phyloP scores from a whole-genome alignment of 2,113 vertebrate species.

The Falco punctatus region DNA sequence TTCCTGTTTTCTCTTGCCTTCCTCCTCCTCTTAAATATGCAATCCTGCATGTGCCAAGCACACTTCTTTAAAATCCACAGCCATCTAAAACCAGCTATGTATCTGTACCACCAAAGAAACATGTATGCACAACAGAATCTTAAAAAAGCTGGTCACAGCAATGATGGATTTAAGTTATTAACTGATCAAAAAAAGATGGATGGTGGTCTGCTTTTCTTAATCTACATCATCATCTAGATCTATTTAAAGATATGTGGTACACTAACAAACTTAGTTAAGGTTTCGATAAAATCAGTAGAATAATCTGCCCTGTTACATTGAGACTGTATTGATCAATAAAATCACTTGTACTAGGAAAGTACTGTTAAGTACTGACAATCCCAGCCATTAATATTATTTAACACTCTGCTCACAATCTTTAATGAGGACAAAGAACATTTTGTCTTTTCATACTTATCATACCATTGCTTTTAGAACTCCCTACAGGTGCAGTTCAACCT shows the following conservation, averaged over 20 bases:
- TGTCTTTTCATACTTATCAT: constrained; percentile 67
- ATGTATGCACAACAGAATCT: constrained; percentile 75
- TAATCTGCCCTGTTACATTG: constrained; percentile 86
- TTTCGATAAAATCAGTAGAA: constrained; percentile 96
- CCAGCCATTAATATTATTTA: constrained; percentile 99
- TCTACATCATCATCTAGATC: constrained; percentile 99
- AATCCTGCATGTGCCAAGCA: constrained; percentile 3
- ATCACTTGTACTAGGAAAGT: constrained; percentile 91
- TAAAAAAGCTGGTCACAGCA: constrained; percentile 78
- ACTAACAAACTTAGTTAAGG: constrained; percentile 99
- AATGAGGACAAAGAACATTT: constrained; percentile 92
- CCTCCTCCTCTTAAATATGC: neutral
- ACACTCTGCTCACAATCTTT: constrained; percentile 87
- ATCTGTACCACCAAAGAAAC: constrained; percentile 66
- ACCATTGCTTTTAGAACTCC: constrained; percentile 35
- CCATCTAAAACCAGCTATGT: constrained; percentile 21
- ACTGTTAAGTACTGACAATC: constrained; percentile 92
- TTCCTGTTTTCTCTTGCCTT: neutral
- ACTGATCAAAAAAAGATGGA: constrained; percentile 99
- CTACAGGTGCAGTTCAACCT: neutral
- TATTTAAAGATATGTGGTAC: constrained; percentile 94
- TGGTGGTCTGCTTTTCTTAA: constrained; percentile 91
- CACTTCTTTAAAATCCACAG: constrained; percentile 38
- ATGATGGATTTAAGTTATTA: constrained; percentile 99
- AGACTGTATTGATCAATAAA: constrained; percentile 94